These are phyloP conservation scores for Strigamia crassipes DNA, from an alignment of 2,888 invertebrate genomes.

Conservation along the genomic window DNA sequence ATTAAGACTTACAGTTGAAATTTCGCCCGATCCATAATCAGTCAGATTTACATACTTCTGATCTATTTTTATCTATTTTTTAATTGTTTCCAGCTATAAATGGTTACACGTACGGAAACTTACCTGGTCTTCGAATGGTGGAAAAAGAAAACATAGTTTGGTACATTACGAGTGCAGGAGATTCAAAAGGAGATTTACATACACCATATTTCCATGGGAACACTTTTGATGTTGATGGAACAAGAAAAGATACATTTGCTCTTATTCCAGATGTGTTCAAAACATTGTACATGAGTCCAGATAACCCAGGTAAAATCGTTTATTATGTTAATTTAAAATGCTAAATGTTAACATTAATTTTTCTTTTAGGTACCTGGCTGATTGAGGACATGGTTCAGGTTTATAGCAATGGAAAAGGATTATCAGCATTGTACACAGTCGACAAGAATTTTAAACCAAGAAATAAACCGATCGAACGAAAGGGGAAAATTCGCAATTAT, in stretches of 20 bases:
- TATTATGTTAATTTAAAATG: no score
- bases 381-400: not conserved
- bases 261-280: not conserved
- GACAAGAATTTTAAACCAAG: not conserved
- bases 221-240: not conserved
- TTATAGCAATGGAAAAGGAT: not conserved
- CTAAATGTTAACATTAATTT: no score
- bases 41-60: no score
- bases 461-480: not conserved
- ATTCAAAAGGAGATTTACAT: slow-evolving; percentile 49
- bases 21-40: no score
- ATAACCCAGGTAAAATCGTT: slow-evolving; percentile 2
- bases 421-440: not conserved
- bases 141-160: slow-evolving; percentile 50
- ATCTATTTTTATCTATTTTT: no score
- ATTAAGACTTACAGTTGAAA: no score
- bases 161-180: slow-evolving; percentile 52
- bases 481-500: slow-evolving; percentile 47
- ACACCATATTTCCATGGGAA: slow-evolving; percentile 46
- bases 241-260: slow-evolving; percentile 12
- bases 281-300: slow-evolving; percentile 32
- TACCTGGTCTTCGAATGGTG: slow-evolving; percentile 50
- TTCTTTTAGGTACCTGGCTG: not conserved
- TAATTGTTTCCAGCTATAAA: slow-evolving; percentile 45
- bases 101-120: slow-evolving; percentile 50